Evolutionary conservation across 92 coral and sea anemone genomes (phyloP).

Genomic region (Diadumene lineata): DNA sequence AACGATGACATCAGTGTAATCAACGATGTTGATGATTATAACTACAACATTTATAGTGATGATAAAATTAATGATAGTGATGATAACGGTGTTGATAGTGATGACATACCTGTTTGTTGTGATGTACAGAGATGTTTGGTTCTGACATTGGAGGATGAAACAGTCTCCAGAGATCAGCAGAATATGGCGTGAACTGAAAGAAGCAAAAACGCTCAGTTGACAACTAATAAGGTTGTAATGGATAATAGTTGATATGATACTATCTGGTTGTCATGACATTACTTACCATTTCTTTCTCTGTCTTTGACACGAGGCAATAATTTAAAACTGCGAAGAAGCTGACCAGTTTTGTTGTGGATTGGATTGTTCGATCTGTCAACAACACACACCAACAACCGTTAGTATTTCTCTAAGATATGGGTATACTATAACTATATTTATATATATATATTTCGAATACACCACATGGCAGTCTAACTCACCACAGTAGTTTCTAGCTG

Average conservation of each 20-base stretch:
- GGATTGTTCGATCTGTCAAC: slow-evolving; percentile 86
- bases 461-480: slow-evolving; percentile 2
- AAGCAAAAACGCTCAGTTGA: background rate
- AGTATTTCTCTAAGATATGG: too few relatives aligned
- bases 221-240: too few relatives aligned
- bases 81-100: background rate
- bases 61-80: background rate
- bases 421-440: background rate
- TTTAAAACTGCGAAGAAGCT: slow-evolving; percentile 94
- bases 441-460: too few relatives aligned
- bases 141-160: slow-evolving; percentile 98
- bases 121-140: slow-evolving; percentile 92
- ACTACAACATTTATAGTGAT: background rate
- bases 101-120: slow-evolving; percentile 83
- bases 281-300: slow-evolving; percentile 92
- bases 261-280: background rate
- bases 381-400: too few relatives aligned
- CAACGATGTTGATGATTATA: background rate
- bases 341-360: slow-evolving; percentile 93
- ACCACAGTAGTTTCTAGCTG: slow-evolving; percentile 90
- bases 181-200: slow-evolving; percentile 74
- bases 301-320: slow-evolving; percentile 89
- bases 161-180: slow-evolving; percentile 82
- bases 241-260: too few relatives aligned
- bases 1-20: background rate